A percentile compares a stretch with the other conserved stretches of the same genome.
Conservation (phyloP, 2,797 vertebrate species). For the Vultur gryphus region DNA sequence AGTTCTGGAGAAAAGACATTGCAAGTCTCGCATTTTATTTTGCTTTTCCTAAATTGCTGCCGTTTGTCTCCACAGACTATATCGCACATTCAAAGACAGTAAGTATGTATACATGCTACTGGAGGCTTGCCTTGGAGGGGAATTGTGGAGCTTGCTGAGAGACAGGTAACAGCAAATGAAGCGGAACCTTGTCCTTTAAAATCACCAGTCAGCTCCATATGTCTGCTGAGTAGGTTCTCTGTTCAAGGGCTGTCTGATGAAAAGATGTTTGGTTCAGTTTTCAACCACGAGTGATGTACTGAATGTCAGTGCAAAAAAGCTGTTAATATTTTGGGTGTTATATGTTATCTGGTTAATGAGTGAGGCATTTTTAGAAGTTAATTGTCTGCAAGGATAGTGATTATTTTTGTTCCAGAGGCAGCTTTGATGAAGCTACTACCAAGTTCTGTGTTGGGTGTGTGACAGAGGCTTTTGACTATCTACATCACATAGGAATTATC, state of each 20-base stretch:
- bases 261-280: not conserved
- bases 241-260: not conserved
- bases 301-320: not conserved
- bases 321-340: not conserved
- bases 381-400: not conserved
- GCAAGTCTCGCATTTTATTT: not conserved
- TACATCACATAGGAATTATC: constrained; percentile 86
- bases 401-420: constrained; percentile 79
- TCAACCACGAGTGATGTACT: not conserved
- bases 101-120: constrained; percentile 95
- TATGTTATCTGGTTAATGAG: not conserved
- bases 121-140: constrained; percentile 92
- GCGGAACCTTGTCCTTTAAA: not conserved
- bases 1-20: not conserved
- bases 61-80: constrained; percentile 75
- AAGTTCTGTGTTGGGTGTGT: constrained; percentile 95
- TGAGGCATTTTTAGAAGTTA: not conserved
- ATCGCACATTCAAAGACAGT: constrained; percentile 89
- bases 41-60: not conserved
- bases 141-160: constrained; percentile 91
- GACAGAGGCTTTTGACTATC: constrained; percentile 91
- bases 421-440: constrained; percentile 85
- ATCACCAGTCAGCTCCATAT: not conserved
- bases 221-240: not conserved
- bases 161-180: constrained; percentile 80